Evolutionary conservation across 2,888 invertebrate species (phyloP).

Genomic region (Troides aeacus): DNA sequence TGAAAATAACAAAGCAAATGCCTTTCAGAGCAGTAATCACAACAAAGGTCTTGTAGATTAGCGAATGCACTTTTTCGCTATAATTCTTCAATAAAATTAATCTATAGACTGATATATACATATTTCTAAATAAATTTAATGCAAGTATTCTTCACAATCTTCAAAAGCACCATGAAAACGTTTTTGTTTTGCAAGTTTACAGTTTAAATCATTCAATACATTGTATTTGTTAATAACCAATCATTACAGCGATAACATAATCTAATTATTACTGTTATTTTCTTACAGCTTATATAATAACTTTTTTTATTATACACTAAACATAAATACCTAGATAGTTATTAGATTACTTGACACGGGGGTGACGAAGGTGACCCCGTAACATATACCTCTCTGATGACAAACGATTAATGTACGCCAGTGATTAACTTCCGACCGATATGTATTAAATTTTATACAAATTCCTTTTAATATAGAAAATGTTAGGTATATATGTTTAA

Average conservation of each 20-base stretch:
- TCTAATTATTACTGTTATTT: not conserved
- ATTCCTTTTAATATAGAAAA: not conserved
- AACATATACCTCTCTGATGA: not conserved
- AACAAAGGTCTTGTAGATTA: not conserved
- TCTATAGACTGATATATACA: not conserved
- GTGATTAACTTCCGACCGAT: not conserved
- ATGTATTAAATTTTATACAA: not conserved
- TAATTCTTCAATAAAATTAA: not conserved
- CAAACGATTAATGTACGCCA: not conserved
- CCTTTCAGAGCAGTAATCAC: no score
- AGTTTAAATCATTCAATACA: no score
- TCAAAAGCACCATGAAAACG: no score
- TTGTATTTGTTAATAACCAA: no score
- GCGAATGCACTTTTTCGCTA: not conserved
- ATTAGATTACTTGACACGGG: not conserved
- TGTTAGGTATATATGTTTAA: not conserved
- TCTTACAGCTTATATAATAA: not conserved
- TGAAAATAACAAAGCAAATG: no score
- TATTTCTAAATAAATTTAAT: no score
- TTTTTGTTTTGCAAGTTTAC: no score
- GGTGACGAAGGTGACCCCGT: not conserved
- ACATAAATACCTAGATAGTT: not conserved
- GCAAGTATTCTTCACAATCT: no score
- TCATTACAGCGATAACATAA: not conserved
- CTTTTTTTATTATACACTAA: not conserved